Percentiles rank a stretch among this genome's conserved stretches.
Evolutionary conservation across 2,113 vertebrate species (phyloP).

Genomic region (Neoarius graeffei): DNA sequence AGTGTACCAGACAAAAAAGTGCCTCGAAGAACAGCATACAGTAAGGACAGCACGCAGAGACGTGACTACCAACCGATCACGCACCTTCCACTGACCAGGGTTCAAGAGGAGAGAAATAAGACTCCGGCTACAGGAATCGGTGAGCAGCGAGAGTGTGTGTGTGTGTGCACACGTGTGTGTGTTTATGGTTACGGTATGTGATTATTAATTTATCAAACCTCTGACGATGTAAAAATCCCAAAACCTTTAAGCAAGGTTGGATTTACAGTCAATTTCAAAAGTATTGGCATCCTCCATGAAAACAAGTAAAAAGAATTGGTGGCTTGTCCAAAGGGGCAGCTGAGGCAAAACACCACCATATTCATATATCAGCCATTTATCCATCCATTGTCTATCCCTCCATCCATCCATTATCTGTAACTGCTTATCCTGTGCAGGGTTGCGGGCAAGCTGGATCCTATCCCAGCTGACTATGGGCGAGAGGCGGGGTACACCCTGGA

Average conservation of each 20-base stretch:
- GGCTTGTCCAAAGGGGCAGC: not conserved
- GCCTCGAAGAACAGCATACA: slow-evolving; percentile 53
- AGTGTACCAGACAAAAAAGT: not conserved
- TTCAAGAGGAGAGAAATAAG: slow-evolving; percentile 52
- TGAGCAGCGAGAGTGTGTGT: slow-evolving; percentile 50
- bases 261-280: not conserved
- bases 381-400: too few relatives aligned
- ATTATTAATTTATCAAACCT: slow-evolving; percentile 1
- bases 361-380: not conserved
- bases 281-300: not conserved
- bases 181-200: not conserved
- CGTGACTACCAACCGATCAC: slow-evolving; percentile 59
- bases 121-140: slow-evolving; percentile 62
- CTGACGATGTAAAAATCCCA: not conserved
- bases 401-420: too few relatives aligned
- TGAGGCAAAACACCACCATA: not conserved
- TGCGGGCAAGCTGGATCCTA: too few relatives aligned
- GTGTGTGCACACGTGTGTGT: not conserved
- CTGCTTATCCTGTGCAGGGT: too few relatives aligned
- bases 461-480: too few relatives aligned
- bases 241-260: not conserved
- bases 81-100: slow-evolving; percentile 45
- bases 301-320: not conserved
- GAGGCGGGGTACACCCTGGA: too few relatives aligned
- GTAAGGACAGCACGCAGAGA: slow-evolving; percentile 64